Evolutionary conservation across 2,113 vertebrate species (phyloP), one percentile per base, ranked within the genome.

Genomic region (Psophia crepitans): DNA sequence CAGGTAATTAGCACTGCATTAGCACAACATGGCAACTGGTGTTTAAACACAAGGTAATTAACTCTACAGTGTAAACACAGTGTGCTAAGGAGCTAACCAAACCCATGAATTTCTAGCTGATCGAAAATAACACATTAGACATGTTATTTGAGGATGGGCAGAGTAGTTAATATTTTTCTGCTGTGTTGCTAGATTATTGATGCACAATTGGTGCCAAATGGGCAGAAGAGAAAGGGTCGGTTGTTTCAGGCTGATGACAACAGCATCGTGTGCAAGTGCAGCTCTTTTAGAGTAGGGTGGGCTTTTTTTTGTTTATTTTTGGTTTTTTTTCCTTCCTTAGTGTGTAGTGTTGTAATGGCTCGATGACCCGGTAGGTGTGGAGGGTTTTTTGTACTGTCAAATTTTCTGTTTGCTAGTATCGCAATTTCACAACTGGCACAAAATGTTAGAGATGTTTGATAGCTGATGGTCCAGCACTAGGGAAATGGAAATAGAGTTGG

Each of bases 1-100:
- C 84, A 94, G 89, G 90, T 96, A 96, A 96, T 96, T 97, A 96
- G 79, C 81, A 35, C 74, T 71, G 85, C 78, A 65, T 95, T 95
- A 95, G 89, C 84, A 81, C 93, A 91, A 35, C 76, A 6, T 79
- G 70, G 94, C 87, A 96, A 86, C 78, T 92, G 78, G 54, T 74
- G 68, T 80, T 93, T 94, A 94, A 96, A 85, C 81, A 93, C 28
- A 6, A 87, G 58, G 51, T 87, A 74, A 87, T 95, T 95, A 94
- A 66, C 82, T 35, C 64, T 61, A 32, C 73, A 44, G 75, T 69
- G 77, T 93, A 87, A 93, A 89, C 60, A 71, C 18, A 46, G 41
- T 44, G 64, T 89, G 65, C 78, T 77, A 64, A 93, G 81, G 91
- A 91, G 73, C 68, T 61, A 35, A 78, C 64, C 33, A 63, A 71